Evolutionary conservation across 2,888 invertebrate genomes (phyloP).

Genomic region (Latheticus oryzae): DNA sequence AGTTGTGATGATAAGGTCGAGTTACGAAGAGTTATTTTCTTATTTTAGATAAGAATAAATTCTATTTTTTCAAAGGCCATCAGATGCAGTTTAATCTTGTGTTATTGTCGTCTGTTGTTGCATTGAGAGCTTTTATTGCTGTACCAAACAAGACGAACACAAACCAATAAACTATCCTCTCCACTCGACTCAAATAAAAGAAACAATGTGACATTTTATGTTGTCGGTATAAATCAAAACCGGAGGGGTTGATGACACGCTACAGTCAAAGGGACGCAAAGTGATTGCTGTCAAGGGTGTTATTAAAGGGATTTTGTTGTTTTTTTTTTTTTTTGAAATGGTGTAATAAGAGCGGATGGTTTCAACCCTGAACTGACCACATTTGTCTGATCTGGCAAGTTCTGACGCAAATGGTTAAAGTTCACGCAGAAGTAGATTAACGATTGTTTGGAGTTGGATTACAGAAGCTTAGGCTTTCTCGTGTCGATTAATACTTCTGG

Average conservation of each 20-base stretch:
- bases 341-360: neutral
- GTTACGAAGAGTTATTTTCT: neutral
- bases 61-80: neutral
- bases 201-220: conserved; percentile 47
- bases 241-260: conserved; percentile 20
- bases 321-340: conserved; percentile 1
- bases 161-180: conserved; percentile 49
- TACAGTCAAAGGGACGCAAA: neutral
- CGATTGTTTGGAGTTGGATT: neutral
- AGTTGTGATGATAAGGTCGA: neutral
- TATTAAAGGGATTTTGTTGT: neutral
- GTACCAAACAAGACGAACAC: conserved; percentile 45
- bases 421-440: conserved; percentile 16
- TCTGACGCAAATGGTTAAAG: neutral
- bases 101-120: neutral
- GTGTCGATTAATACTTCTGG: conserved; percentile 9
- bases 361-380: conserved; percentile 4
- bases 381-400: conserved; percentile 1
- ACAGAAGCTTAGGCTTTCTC: neutral
- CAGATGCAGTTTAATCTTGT: conserved; percentile 3
- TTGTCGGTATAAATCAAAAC: conserved; percentile 46
- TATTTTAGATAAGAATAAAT: too few species aligned
- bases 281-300: conserved; percentile 7
- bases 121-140: conserved; percentile 25
- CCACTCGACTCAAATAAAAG: conserved; percentile 50